Base-by-base conservation (phyloP, 2,888 invertebrate species). In the Oithona nana region DNA sequence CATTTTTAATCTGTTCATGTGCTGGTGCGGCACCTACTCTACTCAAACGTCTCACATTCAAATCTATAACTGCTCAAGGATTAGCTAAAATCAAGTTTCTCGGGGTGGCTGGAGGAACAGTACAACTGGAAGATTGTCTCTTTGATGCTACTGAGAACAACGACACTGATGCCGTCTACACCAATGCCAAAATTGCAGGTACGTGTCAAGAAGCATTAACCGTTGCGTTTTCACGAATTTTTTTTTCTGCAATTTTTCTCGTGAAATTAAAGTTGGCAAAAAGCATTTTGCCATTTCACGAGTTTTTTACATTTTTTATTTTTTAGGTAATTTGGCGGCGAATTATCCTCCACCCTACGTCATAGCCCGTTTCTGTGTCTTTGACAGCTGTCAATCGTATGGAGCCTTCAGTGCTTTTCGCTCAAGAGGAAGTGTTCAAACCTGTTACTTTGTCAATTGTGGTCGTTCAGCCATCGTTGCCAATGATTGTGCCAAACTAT, bases 311-410 rank as follows among this genome's bases (percentile, higher is more conserved):
- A 39, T 39, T 6, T 39, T 39, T 6, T 11, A 39, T 39, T 11
- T 11, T 39, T 54, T 20, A 20, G 54, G 54, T 26, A 54, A 26
- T 26, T 54, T 54, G 26, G 54, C 54, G 13, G 26, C 22, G 3
- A 54, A 54, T 24, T 54, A 54, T 24, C 54, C 54, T 24, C 54
- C 54, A 26, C 54, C 54, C 20, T 24, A 54, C 26, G 6, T 54
- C 24, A 26, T 24, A 3, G 26, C 26, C 20, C 54, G 54, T 3
- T 24, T 54, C 16, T 54, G 54, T 26, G 26, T 54, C 3, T 54
- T 54, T 26, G 54, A 54, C 11, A 16, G 13, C 26, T 54, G 54
- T 11, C 54, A 54, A 26, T 24, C 24, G 13, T 54, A 54, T 54
- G 54, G 24, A 3, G 54, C 54, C 11, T 6, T 54, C 54, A 54